phyloP scores from a whole-genome alignment of 2,113 vertebrate species.

The Ochotona princeps region DNA sequence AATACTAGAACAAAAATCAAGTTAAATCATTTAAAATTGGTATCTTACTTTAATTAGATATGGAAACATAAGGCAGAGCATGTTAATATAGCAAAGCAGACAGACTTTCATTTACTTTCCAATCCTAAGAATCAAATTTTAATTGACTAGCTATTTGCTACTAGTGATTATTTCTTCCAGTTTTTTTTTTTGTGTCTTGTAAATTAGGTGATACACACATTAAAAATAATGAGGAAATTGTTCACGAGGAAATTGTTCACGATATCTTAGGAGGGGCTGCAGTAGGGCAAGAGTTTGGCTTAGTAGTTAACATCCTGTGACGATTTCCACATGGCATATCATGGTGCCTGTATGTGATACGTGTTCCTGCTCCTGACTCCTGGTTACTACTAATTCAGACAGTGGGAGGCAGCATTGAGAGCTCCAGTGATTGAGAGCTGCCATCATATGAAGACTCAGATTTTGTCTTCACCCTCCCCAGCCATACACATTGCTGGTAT shows the following conservation, averaged over 20 bases:
- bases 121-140: slow-evolving; percentile 13
- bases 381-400: too few relatives aligned
- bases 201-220: slow-evolving; percentile 37
- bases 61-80: background rate
- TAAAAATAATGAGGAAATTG: slow-evolving; percentile 9
- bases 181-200: background rate
- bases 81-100: background rate
- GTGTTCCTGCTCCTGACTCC: too few relatives aligned
- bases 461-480: too few relatives aligned
- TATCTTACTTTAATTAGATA: background rate
- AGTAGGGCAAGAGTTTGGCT: too few relatives aligned
- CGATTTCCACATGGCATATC: too few relatives aligned
- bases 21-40: background rate
- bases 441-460: too few relatives aligned
- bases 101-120: slow-evolving; percentile 16
- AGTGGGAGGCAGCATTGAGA: too few relatives aligned
- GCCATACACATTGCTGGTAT: too few relatives aligned
- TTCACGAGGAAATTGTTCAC: too few relatives aligned
- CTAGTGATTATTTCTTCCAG: background rate
- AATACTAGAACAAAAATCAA: background rate
- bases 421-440: too few relatives aligned
- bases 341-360: too few relatives aligned
- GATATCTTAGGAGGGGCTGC: background rate
- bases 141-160: slow-evolving; percentile 17
- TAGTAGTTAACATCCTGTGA: too few relatives aligned